These are phyloP conservation scores for Mercenaria mercenaria DNA, from an alignment of 1,140 invertebrate genomes.

Conservation along the genomic window DNA sequence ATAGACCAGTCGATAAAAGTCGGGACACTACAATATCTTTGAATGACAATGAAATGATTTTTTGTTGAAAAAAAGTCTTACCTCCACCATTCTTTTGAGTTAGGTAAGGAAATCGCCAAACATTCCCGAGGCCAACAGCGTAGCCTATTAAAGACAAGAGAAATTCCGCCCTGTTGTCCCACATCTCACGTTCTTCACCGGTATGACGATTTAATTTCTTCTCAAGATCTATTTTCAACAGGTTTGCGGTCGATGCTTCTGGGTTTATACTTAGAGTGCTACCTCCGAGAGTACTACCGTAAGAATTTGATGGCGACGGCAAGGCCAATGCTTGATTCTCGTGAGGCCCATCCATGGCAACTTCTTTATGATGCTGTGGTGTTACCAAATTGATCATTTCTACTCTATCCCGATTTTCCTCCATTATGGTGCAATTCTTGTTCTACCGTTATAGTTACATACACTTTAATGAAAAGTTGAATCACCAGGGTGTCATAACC, in stretches of 20 bases:
- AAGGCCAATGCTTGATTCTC: constrained; percentile 53
- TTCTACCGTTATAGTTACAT: too few relatives aligned
- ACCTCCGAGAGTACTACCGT: constrained; percentile 67
- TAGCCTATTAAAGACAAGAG: constrained; percentile 86
- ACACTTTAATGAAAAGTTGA: too few relatives aligned
- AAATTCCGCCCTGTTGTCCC: constrained; percentile 84
- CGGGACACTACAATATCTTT: too few relatives aligned
- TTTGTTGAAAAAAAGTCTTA: too few relatives aligned
- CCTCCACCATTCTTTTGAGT: constrained; percentile 98
- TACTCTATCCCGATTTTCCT: background rate
- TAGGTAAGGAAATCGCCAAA: constrained; percentile 97
- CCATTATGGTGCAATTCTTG: constrained; percentile 3
- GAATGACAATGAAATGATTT: too few relatives aligned
- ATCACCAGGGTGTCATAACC: too few relatives aligned
- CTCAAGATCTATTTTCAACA: constrained; percentile 78
- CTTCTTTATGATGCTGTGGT: background rate
- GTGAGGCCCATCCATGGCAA: background rate
- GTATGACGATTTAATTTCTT: constrained; percentile 78
- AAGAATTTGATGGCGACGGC: constrained; percentile 59
- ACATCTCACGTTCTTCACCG: constrained; percentile 76
- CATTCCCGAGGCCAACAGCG: constrained; percentile 91
- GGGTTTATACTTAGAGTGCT: constrained; percentile 73
- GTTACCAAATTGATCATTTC: constrained; percentile 9
- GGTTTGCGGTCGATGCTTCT: constrained; percentile 76
- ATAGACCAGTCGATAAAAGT: too few relatives aligned